phyloP scores from a whole-genome alignment of 2,113 vertebrate species.

The Seriola aureovittata region DNA sequence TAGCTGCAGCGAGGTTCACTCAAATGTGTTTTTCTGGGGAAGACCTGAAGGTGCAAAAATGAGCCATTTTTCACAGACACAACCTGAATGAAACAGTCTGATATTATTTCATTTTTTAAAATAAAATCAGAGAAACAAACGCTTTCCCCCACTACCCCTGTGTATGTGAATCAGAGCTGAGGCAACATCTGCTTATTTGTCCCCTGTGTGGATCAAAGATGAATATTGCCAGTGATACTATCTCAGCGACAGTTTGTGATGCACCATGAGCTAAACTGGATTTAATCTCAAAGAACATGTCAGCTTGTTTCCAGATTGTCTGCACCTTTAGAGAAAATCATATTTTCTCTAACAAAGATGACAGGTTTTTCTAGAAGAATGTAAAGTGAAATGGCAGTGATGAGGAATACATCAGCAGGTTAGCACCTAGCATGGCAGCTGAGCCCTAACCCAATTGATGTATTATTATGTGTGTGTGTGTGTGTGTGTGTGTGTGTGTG shows the following conservation, averaged over 20 bases:
- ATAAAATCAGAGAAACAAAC: neutral
- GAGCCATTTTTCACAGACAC: neutral
- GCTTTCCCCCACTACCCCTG: neutral
- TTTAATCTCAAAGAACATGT: neutral
- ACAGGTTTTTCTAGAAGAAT: neutral
- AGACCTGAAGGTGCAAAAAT: constrained; percentile 12
- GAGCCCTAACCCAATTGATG: neutral
- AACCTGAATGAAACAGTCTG: neutral
- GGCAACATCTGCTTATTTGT: neutral
- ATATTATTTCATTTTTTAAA: neutral
- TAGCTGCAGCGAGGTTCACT: constrained; percentile 37
- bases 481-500: constrained; percentile 7
- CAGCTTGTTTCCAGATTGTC: neutral
- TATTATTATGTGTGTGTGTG: neutral
- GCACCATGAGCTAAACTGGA: neutral
- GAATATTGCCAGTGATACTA: neutral
- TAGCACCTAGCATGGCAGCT: constrained; percentile 19
- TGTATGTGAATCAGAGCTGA: neutral
- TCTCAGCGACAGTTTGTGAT: neutral
- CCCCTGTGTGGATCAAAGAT: neutral
- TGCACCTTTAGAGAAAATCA: neutral
- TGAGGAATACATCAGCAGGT: neutral
- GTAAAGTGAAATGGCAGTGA: neutral
- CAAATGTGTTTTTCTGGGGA: constrained; percentile 42
- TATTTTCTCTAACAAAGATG: neutral